These are phyloP conservation scores for Sandelia bainsii DNA, from an alignment of 2,797 vertebrate genomes.

Conservation along the genomic window DNA sequence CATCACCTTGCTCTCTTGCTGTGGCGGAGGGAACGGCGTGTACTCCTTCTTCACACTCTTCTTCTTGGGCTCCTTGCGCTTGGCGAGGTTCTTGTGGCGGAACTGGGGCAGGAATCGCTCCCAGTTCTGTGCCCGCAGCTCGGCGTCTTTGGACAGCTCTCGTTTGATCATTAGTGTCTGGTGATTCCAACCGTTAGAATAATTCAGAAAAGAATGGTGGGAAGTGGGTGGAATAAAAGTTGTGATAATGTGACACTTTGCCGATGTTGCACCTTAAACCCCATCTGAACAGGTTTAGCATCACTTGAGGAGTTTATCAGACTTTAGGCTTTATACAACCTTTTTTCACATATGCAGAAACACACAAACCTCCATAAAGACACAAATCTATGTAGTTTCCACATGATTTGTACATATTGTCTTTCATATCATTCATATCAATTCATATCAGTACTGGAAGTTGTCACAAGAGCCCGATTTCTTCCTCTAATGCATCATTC, in stretches of 20 bases:
- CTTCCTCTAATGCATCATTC: too few relatives aligned
- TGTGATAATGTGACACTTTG: neutral
- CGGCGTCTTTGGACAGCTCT: constrained; percentile 93
- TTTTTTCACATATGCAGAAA: too few relatives aligned
- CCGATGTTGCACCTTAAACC: neutral
- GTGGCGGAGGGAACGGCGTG: constrained; percentile 94
- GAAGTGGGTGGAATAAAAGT: neutral
- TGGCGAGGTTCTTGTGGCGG: constrained; percentile 92
- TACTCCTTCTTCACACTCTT: constrained; percentile 93
- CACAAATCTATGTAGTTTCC: too few relatives aligned
- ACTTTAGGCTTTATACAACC: too few relatives aligned
- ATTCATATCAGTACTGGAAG: too few relatives aligned
- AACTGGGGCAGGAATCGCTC: constrained; percentile 96
- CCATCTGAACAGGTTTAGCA: neutral
- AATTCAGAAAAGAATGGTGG: neutral
- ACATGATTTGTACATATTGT: too few relatives aligned
- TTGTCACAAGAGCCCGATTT: too few relatives aligned
- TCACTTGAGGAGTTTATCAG: too few relatives aligned
- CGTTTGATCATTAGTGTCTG: constrained; percentile 98
- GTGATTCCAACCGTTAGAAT: neutral
- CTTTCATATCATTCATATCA: too few relatives aligned
- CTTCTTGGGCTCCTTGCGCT: constrained; percentile 93
- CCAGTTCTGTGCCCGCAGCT: constrained; percentile 92
- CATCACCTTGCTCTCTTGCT: constrained; percentile 93
- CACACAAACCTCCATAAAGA: too few relatives aligned